Evolutionary conservation across 2,888 invertebrate genomes (phyloP).

Genomic region (Dicycla oo): DNA sequence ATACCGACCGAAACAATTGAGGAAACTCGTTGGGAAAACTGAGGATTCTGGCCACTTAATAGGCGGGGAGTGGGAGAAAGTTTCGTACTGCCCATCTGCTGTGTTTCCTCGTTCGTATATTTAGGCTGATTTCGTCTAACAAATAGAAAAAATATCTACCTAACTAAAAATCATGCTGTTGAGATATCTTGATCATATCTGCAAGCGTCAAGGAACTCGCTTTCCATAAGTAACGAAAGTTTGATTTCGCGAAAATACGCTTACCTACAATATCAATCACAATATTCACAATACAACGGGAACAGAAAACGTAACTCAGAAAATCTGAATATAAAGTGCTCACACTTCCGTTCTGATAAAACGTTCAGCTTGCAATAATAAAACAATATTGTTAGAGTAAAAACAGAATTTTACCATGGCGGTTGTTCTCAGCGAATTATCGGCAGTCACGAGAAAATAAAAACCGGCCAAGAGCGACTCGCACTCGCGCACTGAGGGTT

Average conservation of each 20-base stretch:
- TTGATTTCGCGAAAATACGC: slow-evolving; percentile 13
- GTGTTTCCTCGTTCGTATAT: slow-evolving; percentile 10
- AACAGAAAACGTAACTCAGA: slow-evolving; percentile 34
- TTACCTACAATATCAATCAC: slow-evolving; percentile 38
- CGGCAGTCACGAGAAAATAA: slow-evolving; percentile 66
- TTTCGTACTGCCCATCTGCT: slow-evolving; percentile 49
- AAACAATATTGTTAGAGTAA: slow-evolving; percentile 54
- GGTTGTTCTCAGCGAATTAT: slow-evolving; percentile 51
- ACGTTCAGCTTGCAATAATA: slow-evolving; percentile 41
- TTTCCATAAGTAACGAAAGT: neutral
- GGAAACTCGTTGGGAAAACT: slow-evolving; percentile 78
- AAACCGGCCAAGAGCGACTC: too few relatives aligned
- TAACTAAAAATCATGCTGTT: neutral
- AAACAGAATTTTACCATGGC: slow-evolving; percentile 60
- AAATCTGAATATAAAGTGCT: slow-evolving; percentile 61
- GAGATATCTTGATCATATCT: neutral
- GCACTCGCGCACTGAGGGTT: too few relatives aligned
- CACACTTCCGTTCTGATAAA: slow-evolving; percentile 57
- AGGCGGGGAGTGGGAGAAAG: slow-evolving; percentile 48
- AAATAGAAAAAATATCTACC: neutral
- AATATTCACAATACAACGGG: slow-evolving; percentile 27
- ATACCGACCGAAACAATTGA: slow-evolving; percentile 83
- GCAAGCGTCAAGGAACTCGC: neutral
- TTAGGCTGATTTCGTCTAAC: neutral
- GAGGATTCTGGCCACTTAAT: slow-evolving; percentile 73